phyloP scores from a whole-genome alignment of 2,113 vertebrate genomes.

The Fukomys damarensis region DNA sequence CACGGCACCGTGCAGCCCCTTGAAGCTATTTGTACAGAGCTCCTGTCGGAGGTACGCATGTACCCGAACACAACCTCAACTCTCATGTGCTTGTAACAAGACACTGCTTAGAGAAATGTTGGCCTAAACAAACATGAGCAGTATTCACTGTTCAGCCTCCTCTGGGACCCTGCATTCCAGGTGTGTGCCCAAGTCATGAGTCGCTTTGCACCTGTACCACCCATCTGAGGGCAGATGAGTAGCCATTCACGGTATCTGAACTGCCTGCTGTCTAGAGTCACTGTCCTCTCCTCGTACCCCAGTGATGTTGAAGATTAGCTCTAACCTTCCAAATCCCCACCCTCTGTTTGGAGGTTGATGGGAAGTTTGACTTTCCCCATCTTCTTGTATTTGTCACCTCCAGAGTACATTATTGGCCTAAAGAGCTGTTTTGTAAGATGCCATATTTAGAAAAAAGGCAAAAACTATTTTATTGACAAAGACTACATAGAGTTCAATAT shows the following conservation, averaged over 20 bases:
- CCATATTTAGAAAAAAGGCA: not conserved
- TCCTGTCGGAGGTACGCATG: not conserved
- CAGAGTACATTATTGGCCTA: slow-evolving; percentile 31
- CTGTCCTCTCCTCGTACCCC: not conserved
- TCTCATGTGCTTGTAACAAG: not conserved
- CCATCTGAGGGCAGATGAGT: not conserved
- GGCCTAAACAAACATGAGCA: not conserved
- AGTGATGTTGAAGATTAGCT: fast-evolving
- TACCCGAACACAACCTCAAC: not conserved
- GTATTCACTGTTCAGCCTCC: not conserved
- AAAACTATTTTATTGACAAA: slow-evolving; percentile 37
- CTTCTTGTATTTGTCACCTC: not conserved
- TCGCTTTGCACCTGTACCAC: not conserved
- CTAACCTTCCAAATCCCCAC: not conserved
- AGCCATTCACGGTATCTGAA: not conserved
- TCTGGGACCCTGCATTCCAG: not conserved
- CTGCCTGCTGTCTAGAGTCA: not conserved
- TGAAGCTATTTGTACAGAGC: not conserved
- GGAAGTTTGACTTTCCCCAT: not conserved
- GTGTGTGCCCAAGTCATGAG: not conserved
- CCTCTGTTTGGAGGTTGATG: not conserved
- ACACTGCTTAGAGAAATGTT: not conserved
- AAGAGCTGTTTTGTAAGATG: slow-evolving; percentile 2
- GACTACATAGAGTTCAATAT: not conserved
- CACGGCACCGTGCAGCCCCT: not conserved